Percentiles rank a stretch among this genome's conserved stretches.
These are phyloP conservation scores for Macrosiphum euphorbiae DNA, from an alignment of 2,888 invertebrate genomes.

Conservation along the genomic window DNA sequence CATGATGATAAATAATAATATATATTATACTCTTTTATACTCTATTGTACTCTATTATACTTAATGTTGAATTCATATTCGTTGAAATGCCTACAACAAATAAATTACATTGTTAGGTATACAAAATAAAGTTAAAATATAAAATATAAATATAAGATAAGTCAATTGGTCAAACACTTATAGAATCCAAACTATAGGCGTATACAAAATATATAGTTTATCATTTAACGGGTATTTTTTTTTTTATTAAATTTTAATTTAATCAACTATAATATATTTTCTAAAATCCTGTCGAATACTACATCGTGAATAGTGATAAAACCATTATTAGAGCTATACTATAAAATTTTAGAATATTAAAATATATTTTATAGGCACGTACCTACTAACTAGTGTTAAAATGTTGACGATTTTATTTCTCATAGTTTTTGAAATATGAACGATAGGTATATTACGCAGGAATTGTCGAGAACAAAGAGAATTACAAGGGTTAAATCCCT, in stretches of 20 bases:
- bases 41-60: neutral
- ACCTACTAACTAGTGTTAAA: neutral
- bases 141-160: neutral
- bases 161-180: neutral
- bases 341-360: neutral
- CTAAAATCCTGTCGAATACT: neutral
- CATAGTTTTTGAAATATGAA: neutral
- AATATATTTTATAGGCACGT: neutral
- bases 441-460: neutral
- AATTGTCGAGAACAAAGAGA: neutral
- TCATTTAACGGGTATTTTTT: neutral
- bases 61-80: neutral
- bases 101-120: neutral
- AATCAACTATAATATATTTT: neutral
- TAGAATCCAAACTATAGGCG: neutral
- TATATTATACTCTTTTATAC: neutral
- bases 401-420: neutral
- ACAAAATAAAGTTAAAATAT: too few species aligned
- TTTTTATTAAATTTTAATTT: neutral
- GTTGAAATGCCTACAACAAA: neutral
- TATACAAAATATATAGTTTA: neutral
- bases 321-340: neutral
- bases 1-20: neutral
- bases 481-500: neutral
- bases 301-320: neutral